These are phyloP conservation scores for Solenopsis invicta DNA, from an alignment of 1,140 invertebrate species.

Conservation along the genomic window DNA sequence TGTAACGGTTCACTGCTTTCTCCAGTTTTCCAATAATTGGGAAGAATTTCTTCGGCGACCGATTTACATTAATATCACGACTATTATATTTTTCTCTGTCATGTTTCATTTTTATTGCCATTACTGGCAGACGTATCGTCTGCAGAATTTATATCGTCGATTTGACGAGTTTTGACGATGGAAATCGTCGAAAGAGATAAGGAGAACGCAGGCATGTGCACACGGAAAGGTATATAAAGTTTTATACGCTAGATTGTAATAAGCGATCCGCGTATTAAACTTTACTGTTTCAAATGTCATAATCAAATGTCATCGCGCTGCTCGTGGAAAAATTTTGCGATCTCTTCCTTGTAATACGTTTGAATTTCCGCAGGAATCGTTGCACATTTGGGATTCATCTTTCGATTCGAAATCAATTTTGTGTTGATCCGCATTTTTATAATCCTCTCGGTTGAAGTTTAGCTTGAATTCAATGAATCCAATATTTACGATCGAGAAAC, in stretches of 20 bases:
- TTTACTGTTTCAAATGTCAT: constrained; percentile 33
- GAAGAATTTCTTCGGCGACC: constrained; percentile 61
- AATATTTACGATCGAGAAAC: background rate
- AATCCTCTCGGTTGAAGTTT: constrained; percentile 13
- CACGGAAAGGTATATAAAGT: background rate
- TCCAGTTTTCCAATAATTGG: constrained; percentile 68
- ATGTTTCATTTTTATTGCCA: constrained; percentile 11
- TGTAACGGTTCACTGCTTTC: constrained; percentile 31
- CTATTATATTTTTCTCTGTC: constrained; percentile 65
- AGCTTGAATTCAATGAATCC: background rate
- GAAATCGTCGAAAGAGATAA: background rate
- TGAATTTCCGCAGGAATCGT: background rate
- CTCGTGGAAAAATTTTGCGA: background rate
- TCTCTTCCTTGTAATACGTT: background rate
- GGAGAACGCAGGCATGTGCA: background rate
- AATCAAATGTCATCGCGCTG: constrained; percentile 14
- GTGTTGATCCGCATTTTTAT: background rate
- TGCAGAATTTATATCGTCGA: constrained; percentile 15
- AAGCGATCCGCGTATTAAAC: constrained; percentile 1
- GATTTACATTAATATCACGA: constrained; percentile 64
- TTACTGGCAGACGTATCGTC: constrained; percentile 5
- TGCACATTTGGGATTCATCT: background rate
- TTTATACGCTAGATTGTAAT: constrained; percentile 8
- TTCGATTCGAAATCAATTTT: background rate
- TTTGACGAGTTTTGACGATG: constrained; percentile 29